A percentile compares a stretch with the other conserved stretches of the same genome.
phyloP scores from a whole-genome alignment of 2,888 invertebrate genomes.

The Helleia helle region DNA sequence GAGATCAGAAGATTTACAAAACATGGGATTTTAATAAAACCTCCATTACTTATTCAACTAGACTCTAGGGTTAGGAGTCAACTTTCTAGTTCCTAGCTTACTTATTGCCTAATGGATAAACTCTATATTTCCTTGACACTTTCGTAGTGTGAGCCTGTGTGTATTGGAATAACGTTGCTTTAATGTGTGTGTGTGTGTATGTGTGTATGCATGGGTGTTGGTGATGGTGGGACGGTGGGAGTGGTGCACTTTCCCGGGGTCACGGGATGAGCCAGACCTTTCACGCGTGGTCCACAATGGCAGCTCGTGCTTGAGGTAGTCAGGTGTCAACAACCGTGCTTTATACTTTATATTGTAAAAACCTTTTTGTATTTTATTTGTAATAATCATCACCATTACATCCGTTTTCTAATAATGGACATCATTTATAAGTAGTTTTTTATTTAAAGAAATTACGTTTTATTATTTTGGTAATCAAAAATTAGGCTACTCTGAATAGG shows the following conservation, averaged over 20 bases:
- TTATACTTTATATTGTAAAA: too few relatives aligned
- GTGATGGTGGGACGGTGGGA: slow-evolving; percentile 23
- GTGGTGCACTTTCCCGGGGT: slow-evolving; percentile 57
- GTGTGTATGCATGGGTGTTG: too few relatives aligned
- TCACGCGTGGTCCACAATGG: slow-evolving; percentile 63
- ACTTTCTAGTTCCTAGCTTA: slow-evolving; percentile 36
- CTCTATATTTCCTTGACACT: slow-evolving; percentile 33
- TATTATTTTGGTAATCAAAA: too few relatives aligned
- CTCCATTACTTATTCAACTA: slow-evolving; percentile 30
- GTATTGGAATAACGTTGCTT: too few relatives aligned
- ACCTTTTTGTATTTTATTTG: too few relatives aligned
- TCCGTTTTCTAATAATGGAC: too few relatives aligned
- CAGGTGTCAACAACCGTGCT: slow-evolving; percentile 28
- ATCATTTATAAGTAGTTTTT: too few relatives aligned
- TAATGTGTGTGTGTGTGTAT: too few relatives aligned
- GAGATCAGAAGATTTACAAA: too few relatives aligned
- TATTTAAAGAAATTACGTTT: too few relatives aligned
- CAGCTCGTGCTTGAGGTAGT: slow-evolving; percentile 35
- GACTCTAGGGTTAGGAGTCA: slow-evolving; percentile 37
- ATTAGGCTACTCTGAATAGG: too few relatives aligned
- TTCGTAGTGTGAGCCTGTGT: slow-evolving; percentile 26
- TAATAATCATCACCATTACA: too few relatives aligned
- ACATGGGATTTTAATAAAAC: slow-evolving; percentile 18
- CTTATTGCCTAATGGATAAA: slow-evolving; percentile 30
- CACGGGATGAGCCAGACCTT: slow-evolving; percentile 72